Base-by-base conservation (phyloP, 2,888 invertebrate genomes). In the Caprella mutica region DNA sequence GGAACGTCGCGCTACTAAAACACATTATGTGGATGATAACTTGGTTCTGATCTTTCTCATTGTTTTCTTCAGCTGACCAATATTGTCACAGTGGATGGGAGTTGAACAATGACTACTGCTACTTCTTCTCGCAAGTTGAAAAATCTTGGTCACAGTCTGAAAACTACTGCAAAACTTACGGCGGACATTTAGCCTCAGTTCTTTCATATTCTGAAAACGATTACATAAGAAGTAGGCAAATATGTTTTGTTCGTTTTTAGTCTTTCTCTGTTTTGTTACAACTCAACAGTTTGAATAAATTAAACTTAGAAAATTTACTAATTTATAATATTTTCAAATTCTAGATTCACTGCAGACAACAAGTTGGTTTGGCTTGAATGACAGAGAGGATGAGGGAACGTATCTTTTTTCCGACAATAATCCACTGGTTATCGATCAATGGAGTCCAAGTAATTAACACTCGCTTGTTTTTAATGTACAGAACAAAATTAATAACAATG, bases 161-260 rank as follows among this genome's bases (percentile, higher is more conserved):
- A 26, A 24, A 14, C 5, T 40, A 40, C 9, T 58, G 58, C 43
- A 6, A 44, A 2, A 27, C 12, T 17, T 3, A 46, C 9, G 26
- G 26, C n/a, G 46, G 46, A 8, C 24, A 46, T 17, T 43, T 59
- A 6, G 40, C 40, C 27, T 59, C 59, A 1, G 19, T 59, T 17
- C 14, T 19, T 5, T 51, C 59, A n/a, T 59, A 56, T 55, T 23
- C 39, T 1, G 59, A 59, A 19, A 52, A 56, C 40, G 59, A 59
- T 17, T 56, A 42, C 24, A 35, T 59, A 4, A n/a, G n/a, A n/a
- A n/a, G n/a, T n/a, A n/a, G n/a, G n/a, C n/a, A n/a, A n/a, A n/a
- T n/a, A n/a, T n/a, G n/a, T n/a, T n/a, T n/a, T n/a, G n/a, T n/a
- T n/a, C n/a, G n/a, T n/a, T n/a, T n/a, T n/a, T n/a, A n/a, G n/a